Evolutionary conservation across 2,888 invertebrate species (phyloP).

Genomic region (Acrocera orbiculus): DNA sequence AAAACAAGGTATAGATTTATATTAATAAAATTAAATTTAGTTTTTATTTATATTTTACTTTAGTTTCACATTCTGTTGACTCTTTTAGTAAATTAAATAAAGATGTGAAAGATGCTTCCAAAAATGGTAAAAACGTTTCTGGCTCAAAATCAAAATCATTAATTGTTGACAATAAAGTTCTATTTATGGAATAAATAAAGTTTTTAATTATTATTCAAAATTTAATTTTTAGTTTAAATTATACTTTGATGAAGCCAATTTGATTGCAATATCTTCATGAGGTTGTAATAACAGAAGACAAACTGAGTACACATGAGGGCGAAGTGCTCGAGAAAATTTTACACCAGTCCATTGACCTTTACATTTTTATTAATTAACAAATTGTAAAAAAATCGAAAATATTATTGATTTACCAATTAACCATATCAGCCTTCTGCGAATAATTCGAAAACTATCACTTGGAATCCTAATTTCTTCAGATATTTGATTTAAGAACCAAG

Average conservation of each 20-base stretch:
- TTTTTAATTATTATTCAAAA: neutral
- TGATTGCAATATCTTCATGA: constrained; percentile 75
- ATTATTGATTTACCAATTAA: constrained; percentile 40
- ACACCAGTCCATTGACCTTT: constrained; percentile 54
- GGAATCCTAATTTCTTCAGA: constrained; percentile 66
- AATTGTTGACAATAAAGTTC: constrained; percentile 60
- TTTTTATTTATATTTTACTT: constrained; percentile 33
- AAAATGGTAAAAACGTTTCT: constrained; percentile 69
- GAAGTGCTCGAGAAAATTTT: constrained; percentile 56
- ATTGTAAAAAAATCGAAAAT: neutral
- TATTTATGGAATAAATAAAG: constrained; percentile 1
- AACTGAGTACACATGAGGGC: constrained; percentile 66
- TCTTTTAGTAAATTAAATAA: constrained; percentile 73
- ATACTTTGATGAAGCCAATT: constrained; percentile 61
- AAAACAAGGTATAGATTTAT: constrained; percentile 3
- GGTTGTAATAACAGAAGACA: constrained; percentile 53
- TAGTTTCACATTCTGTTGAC: constrained; percentile 81
- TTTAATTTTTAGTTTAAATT: neutral
- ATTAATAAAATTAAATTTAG: neutral
- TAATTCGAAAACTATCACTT: constrained; percentile 66
- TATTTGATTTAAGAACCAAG: constrained; percentile 73
- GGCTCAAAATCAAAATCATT: constrained; percentile 87
- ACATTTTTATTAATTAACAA: neutral
- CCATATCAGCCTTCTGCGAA: constrained; percentile 69
- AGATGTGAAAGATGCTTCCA: constrained; percentile 59